Evolutionary conservation across 2,797 vertebrate genomes (phyloP).

Genomic region (Ibycter americanus): DNA sequence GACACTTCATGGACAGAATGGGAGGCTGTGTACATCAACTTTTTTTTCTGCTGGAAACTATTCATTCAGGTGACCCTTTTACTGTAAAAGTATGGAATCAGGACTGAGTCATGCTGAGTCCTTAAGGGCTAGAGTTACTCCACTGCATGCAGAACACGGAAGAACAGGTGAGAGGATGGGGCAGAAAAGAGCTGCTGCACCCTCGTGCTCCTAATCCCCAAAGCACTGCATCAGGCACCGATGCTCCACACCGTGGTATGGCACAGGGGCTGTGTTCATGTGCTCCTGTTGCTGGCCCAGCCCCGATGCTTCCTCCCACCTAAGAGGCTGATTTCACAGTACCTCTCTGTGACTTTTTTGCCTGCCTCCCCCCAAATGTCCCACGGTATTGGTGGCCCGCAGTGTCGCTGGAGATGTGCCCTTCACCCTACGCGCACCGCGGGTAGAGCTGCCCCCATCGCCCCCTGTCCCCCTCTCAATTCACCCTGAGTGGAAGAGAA

Average conservation of each 20-base stretch:
- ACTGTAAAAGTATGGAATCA: neutral
- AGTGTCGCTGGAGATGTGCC: neutral
- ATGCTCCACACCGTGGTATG: accelerated
- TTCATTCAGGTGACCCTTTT: neutral
- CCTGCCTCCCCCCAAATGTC: neutral
- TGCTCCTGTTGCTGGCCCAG: neutral
- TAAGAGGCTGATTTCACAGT: neutral
- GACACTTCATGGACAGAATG: neutral
- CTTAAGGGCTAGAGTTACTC: neutral
- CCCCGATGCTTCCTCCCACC: accelerated
- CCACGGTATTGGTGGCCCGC: neutral
- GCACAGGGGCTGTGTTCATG: accelerated
- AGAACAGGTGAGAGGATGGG: neutral
- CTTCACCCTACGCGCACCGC: accelerated
- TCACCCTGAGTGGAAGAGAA: neutral
- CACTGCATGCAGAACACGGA: neutral
- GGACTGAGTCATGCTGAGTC: neutral
- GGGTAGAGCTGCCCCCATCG: neutral
- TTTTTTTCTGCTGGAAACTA: neutral
- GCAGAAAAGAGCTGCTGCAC: neutral
- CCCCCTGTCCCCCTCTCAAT: accelerated
- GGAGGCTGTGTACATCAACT: neutral
- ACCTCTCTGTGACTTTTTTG: neutral
- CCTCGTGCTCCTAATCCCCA: neutral
- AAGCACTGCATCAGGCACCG: neutral